Percentiles rank a stretch among this genome's conserved stretches.
These are phyloP conservation scores for Bombus confusus DNA, from an alignment of 1,140 invertebrate genomes.

Conservation along the genomic window DNA sequence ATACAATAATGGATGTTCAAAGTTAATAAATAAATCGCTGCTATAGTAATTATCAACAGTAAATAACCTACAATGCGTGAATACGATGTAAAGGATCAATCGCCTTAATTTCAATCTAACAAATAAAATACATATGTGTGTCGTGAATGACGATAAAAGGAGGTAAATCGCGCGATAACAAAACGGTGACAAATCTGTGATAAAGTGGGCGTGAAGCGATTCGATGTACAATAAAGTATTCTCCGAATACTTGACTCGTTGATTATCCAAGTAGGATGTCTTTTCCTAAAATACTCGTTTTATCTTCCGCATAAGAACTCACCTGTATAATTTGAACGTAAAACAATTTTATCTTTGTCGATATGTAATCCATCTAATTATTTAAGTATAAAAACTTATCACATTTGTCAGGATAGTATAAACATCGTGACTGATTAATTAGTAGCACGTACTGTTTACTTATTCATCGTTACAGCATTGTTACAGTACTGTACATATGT, in stretches of 20 bases:
- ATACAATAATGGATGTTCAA: not conserved
- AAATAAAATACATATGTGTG: not conserved
- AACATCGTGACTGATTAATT: not conserved
- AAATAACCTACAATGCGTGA: not conserved
- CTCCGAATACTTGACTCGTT: not conserved
- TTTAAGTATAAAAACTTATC: not conserved
- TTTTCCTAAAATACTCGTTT: not conserved
- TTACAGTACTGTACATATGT: not conserved
- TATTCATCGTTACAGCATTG: not conserved
- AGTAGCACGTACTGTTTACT: not conserved
- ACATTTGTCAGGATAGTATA: not conserved
- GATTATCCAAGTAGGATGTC: not conserved
- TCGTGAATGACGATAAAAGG: slow-evolving; percentile 14
- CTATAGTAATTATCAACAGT: too few relatives aligned
- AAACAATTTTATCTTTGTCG: not conserved
- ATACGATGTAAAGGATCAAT: slow-evolving; percentile 11
- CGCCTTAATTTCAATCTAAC: not conserved
- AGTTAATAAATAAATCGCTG: not conserved
- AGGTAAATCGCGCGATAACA: slow-evolving; percentile 7
- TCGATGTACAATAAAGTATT: not conserved
- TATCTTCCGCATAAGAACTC: not conserved
- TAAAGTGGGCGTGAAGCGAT: not conserved
- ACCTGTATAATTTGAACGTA: not conserved
- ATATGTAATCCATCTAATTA: too few relatives aligned
- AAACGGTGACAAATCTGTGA: slow-evolving; percentile 14